Evolutionary conservation across 2,113 vertebrate species (phyloP).

Genomic region (Marmota flaviventris): DNA sequence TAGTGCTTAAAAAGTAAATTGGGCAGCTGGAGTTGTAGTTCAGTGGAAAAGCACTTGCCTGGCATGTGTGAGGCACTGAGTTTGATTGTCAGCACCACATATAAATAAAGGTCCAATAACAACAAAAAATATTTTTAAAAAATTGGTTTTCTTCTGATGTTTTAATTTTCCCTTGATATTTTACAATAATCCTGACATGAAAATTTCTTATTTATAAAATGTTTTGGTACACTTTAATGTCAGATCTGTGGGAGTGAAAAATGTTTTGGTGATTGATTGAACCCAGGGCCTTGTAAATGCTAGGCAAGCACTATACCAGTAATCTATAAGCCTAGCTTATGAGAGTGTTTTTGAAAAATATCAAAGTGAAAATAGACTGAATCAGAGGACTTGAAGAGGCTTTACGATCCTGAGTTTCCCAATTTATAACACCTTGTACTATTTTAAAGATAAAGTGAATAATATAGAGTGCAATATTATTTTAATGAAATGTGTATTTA

Average conservation of each 20-base stretch:
- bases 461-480: background rate
- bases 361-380: slow-evolving; percentile 1
- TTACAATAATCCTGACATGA: slow-evolving; percentile 34
- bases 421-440: slow-evolving; percentile 10
- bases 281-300: background rate
- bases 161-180: slow-evolving; percentile 18
- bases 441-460: background rate
- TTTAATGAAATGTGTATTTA: slow-evolving; percentile 26
- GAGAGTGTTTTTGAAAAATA: background rate
- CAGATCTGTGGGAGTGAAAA: background rate
- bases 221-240: background rate
- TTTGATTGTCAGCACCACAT: too few species aligned
- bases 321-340: background rate
- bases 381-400: background rate
- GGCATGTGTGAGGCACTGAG: too few species aligned
- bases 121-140: too few species aligned
- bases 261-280: background rate
- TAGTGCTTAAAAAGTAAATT: background rate
- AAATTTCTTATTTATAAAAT: background rate
- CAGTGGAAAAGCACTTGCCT: too few species aligned
- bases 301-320: background rate
- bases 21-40: too few species aligned
- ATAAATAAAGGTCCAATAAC: too few species aligned
- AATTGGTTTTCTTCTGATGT: background rate
- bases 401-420: slow-evolving; percentile 12